Conservation (phyloP, 2,113 vertebrate genomes). For the Megaceryle torquata region DNA sequence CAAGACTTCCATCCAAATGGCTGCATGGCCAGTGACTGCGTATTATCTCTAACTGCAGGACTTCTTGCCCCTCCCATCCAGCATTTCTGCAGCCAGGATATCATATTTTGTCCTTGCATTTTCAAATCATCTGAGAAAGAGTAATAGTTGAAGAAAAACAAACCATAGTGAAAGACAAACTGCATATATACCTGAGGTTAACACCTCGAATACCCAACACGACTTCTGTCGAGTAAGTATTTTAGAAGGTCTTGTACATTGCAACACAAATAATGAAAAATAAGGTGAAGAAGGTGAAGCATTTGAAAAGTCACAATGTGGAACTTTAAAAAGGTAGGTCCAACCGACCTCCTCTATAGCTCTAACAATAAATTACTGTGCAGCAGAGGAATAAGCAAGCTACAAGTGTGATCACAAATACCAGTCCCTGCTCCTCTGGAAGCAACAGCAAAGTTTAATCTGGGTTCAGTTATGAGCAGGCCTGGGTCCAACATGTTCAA, state of each 20-base stretch:
- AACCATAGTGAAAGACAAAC: background rate
- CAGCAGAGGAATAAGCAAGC: background rate
- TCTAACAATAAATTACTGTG: background rate
- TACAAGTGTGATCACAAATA: background rate
- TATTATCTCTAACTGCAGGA: background rate
- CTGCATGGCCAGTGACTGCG: background rate
- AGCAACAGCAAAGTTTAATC: background rate
- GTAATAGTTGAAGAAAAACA: background rate
- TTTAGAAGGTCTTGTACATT: background rate
- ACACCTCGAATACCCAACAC: background rate
- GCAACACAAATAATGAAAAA: background rate
- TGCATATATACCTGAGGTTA: background rate
- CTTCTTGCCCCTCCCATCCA: background rate
- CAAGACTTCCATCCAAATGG: background rate
- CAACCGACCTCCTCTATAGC: background rate
- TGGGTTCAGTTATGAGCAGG: background rate
- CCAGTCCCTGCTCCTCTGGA: background rate
- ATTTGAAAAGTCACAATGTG: background rate
- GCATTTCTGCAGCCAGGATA: background rate
- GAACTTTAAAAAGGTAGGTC: background rate
- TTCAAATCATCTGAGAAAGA: background rate
- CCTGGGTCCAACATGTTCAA: background rate
- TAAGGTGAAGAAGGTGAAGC: background rate
- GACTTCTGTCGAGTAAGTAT: background rate
- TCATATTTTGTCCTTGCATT: background rate